These are phyloP conservation scores for Heliconius hortense DNA, from an alignment of 2,888 invertebrate genomes.

Conservation along the genomic window DNA sequence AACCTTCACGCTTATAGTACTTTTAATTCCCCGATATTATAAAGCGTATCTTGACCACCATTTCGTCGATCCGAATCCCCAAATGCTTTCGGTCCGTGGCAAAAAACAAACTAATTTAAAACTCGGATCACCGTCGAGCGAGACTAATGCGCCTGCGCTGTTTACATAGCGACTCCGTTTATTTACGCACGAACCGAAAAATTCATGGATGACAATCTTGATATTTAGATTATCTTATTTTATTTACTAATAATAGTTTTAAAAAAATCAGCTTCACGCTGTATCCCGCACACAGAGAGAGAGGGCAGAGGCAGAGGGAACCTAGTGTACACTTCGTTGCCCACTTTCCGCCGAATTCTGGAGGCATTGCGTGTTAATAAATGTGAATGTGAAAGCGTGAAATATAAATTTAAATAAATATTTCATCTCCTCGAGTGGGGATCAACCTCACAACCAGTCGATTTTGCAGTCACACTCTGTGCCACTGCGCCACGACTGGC, in stretches of 20 bases:
- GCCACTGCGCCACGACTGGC: too few species aligned
- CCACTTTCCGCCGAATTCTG: too few species aligned
- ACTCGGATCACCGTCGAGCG: conserved; percentile 69
- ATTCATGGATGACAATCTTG: conserved; percentile 49
- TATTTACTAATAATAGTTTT: background rate
- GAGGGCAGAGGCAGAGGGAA: too few species aligned
- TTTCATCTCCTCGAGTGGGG: too few species aligned
- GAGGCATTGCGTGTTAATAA: too few species aligned
- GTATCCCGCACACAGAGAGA: too few species aligned
- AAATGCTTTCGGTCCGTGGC: conserved; percentile 54
- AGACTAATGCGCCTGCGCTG: conserved; percentile 66
- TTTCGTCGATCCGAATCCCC: conserved; percentile 53
- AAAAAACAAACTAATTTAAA: conserved; percentile 78
- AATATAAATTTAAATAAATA: too few species aligned
- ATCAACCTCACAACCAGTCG: too few species aligned
- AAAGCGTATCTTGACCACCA: conserved; percentile 19
- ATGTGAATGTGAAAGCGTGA: too few species aligned
- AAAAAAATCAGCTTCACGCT: too few species aligned
- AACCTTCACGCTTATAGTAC: background rate
- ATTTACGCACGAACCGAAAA: conserved; percentile 74
- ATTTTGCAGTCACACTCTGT: too few species aligned
- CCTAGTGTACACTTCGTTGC: too few species aligned
- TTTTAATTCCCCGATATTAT: background rate
- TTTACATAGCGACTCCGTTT: conserved; percentile 69
- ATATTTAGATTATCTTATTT: conserved; percentile 15